phyloP scores from a whole-genome alignment of 2,888 invertebrate species.

The Agrenia bidenticulata region DNA sequence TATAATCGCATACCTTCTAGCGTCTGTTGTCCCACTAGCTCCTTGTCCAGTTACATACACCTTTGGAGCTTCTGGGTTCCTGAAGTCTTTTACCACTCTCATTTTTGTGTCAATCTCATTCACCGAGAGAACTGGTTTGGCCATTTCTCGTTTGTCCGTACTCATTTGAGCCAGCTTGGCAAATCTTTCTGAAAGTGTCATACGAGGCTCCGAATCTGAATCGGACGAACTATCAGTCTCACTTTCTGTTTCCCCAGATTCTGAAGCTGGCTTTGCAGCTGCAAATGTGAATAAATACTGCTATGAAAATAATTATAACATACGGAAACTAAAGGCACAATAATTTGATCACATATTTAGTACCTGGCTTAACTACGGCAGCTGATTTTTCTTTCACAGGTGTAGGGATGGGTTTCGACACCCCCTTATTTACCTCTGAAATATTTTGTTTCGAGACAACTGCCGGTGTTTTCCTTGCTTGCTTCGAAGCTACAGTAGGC shows the following conservation, averaged over 20 bases:
- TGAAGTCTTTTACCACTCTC: slow-evolving; percentile 49
- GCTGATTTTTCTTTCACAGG: background rate
- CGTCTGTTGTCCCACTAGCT: background rate
- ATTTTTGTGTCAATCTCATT: slow-evolving; percentile 52
- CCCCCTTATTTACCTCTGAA: too few species aligned
- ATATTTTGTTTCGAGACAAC: too few species aligned
- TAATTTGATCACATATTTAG: too few species aligned
- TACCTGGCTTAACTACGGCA: too few species aligned
- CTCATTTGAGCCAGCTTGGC: slow-evolving; percentile 79
- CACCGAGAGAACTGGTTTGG: slow-evolving; percentile 46
- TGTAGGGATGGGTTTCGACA: background rate
- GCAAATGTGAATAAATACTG: background rate
- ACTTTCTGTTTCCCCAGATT: slow-evolving; percentile 59
- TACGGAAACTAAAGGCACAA: too few species aligned
- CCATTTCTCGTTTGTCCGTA: slow-evolving; percentile 78
- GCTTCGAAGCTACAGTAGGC: too few species aligned
- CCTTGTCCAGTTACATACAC: slow-evolving; percentile 40
- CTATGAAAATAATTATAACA: too few species aligned
- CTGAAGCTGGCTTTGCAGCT: slow-evolving; percentile 19
- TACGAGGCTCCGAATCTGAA: slow-evolving; percentile 62
- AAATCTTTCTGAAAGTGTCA: slow-evolving; percentile 81
- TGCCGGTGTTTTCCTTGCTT: too few species aligned
- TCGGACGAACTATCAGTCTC: slow-evolving; percentile 61
- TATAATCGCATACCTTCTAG: background rate
- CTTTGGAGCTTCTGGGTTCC: slow-evolving; percentile 38